phyloP scores from a whole-genome alignment of 2,888 invertebrate species.

The Trilocha varians region DNA sequence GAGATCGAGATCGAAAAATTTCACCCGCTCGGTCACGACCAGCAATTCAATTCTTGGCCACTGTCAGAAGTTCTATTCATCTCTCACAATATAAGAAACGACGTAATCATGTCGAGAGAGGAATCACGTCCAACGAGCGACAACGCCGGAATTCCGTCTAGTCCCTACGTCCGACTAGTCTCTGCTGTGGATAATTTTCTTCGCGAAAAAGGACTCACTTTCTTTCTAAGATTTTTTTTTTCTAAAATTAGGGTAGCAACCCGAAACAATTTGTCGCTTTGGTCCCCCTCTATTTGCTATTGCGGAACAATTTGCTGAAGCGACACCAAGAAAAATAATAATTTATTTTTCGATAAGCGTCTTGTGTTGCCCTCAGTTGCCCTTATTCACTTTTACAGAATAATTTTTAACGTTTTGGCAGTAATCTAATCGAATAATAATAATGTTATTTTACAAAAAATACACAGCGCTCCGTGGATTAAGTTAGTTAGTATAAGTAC shows the following conservation, averaged over 20 bases:
- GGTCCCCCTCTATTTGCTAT: slow-evolving; percentile 5
- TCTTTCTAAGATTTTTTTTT: slow-evolving; percentile 29
- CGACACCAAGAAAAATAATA: neutral
- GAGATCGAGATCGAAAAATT: slow-evolving; percentile 19
- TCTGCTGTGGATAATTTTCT: slow-evolving; percentile 43
- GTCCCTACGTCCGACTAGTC: slow-evolving; percentile 38
- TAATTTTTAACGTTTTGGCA: too few relatives aligned
- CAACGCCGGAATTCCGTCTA: slow-evolving; percentile 63
- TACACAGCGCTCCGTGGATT: too few relatives aligned
- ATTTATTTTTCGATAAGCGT: neutral
- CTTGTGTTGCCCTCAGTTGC: too few relatives aligned
- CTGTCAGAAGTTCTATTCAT: slow-evolving; percentile 44
- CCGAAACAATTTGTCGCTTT: slow-evolving; percentile 22
- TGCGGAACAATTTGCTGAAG: slow-evolving; percentile 4
- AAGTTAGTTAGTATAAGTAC: too few relatives aligned
- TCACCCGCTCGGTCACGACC: slow-evolving; percentile 36
- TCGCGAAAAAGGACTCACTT: slow-evolving; percentile 34
- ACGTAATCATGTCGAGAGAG: slow-evolving; percentile 58
- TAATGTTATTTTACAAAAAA: too few relatives aligned
- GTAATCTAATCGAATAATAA: too few relatives aligned
- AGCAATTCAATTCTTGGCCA: slow-evolving; percentile 51
- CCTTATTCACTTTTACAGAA: too few relatives aligned
- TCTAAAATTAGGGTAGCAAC: slow-evolving; percentile 32
- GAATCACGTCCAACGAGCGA: slow-evolving; percentile 62
- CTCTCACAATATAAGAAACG: slow-evolving; percentile 62